These are phyloP conservation scores for Acanthosoma haemorrhoidale DNA, from an alignment of 2,888 invertebrate species.

Conservation along the genomic window DNA sequence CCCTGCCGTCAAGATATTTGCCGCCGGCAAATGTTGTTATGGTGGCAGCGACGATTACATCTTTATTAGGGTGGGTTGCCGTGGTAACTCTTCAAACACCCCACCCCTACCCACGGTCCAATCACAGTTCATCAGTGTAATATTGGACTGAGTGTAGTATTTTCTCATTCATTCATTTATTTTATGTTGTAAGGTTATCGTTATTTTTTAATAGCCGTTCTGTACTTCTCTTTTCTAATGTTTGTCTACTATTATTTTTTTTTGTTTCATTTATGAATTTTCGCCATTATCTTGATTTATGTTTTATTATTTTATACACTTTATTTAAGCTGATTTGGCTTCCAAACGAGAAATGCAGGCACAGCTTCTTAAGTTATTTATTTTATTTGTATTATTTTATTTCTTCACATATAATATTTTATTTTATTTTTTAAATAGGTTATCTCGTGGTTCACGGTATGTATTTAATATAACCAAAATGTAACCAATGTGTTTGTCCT, in stretches of 20 bases:
- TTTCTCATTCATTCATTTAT: not conserved
- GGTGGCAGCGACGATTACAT: constrained; percentile 4
- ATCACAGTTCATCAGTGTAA: constrained; percentile 38
- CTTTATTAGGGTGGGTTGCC: constrained; percentile 18
- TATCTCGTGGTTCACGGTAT: constrained; percentile 89
- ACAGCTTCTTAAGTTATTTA: not conserved
- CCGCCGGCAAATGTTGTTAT: not conserved
- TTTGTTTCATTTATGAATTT: not conserved
- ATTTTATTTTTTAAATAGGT: constrained; percentile 55
- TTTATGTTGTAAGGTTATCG: too few relatives aligned
- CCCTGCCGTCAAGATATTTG: not conserved
- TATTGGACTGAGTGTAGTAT: not conserved
- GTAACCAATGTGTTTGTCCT: constrained; percentile 27
- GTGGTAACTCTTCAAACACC: constrained; percentile 18
- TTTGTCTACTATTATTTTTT: not conserved
- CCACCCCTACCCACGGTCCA: not conserved
- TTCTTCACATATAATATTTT: constrained; percentile 26
- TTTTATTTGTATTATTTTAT: constrained; percentile 28
- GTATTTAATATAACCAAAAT: constrained; percentile 47
- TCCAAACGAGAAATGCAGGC: not conserved
- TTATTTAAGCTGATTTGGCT: not conserved
- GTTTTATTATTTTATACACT: not conserved
- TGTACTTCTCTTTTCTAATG: not conserved
- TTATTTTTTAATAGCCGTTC: not conserved
- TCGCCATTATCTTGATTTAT: not conserved